phyloP scores from a whole-genome alignment of 2,888 invertebrate species.

The Amblyjoppa proteus region DNA sequence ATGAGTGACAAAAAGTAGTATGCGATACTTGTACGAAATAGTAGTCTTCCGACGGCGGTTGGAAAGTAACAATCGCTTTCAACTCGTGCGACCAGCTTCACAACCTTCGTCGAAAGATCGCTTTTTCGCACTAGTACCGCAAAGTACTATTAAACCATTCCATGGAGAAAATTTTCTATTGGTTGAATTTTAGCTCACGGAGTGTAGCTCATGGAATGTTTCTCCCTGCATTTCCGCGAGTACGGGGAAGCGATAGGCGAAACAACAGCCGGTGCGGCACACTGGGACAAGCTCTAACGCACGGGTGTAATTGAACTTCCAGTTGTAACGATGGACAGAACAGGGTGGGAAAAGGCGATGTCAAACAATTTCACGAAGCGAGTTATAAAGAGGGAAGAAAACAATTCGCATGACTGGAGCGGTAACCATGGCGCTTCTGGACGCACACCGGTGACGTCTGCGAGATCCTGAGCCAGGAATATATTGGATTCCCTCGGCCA shows the following conservation, averaged over 20 bases:
- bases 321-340: slow-evolving; percentile 6
- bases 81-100: no score
- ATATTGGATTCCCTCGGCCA: slow-evolving; percentile 50
- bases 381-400: slow-evolving; percentile 67
- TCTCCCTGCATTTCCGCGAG: neutral
- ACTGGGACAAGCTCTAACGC: neutral
- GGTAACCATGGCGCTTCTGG: slow-evolving; percentile 73
- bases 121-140: no score
- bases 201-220: no score
- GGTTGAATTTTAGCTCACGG: no score
- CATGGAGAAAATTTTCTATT: no score
- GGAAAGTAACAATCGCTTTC: no score
- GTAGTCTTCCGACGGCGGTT: no score
- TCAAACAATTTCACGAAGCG: slow-evolving; percentile 67
- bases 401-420: slow-evolving; percentile 74
- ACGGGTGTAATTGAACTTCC: neutral
- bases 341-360: slow-evolving; percentile 38
- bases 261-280: neutral
- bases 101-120: no score
- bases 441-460: slow-evolving; percentile 63
- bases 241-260: neutral
- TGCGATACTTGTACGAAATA: no score
- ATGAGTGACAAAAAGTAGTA: no score
- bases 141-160: no score
- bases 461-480: slow-evolving; percentile 8